These are phyloP conservation scores for Polyodon spathula DNA, from an alignment of 2,113 vertebrate species.

Conservation along the genomic window DNA sequence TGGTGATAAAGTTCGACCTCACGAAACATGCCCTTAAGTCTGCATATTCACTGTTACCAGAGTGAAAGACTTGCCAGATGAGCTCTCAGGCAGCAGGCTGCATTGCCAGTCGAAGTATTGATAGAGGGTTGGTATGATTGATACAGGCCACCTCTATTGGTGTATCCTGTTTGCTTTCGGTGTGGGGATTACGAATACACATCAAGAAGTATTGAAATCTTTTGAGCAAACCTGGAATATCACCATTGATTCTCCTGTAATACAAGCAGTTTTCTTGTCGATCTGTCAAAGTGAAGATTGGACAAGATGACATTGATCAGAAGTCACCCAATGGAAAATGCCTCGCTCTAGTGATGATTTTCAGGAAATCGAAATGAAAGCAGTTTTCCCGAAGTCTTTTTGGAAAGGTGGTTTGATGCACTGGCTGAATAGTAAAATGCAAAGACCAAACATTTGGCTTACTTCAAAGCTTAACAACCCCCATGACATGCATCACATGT, in stretches of 20 bases:
- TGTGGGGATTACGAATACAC: conserved; percentile 18
- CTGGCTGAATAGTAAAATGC: too few species aligned
- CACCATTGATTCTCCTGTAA: conserved; percentile 52
- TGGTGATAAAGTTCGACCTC: too few species aligned
- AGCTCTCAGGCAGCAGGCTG: not conserved
- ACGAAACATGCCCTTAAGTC: too few species aligned
- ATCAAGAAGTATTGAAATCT: conserved; percentile 40
- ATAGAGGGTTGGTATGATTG: not conserved
- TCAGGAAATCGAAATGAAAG: conserved; percentile 9
- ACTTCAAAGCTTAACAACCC: too few species aligned
- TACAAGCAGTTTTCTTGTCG: conserved; percentile 52
- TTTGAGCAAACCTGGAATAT: conserved; percentile 45
- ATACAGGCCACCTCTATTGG: not conserved
- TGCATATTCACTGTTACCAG: too few species aligned
- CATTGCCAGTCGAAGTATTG: not conserved
- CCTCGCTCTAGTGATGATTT: conserved; percentile 37
- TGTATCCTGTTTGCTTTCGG: too few species aligned
- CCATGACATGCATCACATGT: too few species aligned
- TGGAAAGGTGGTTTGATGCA: not conserved
- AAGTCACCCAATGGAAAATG: conserved; percentile 38
- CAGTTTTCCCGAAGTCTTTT: too few species aligned
- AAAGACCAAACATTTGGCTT: too few species aligned
- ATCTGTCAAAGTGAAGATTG: conserved; percentile 52
- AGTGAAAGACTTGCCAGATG: too few species aligned
- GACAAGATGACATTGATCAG: conserved; percentile 47